phyloP scores from a whole-genome alignment of 1,140 invertebrate species.

The Penaeus indicus region DNA sequence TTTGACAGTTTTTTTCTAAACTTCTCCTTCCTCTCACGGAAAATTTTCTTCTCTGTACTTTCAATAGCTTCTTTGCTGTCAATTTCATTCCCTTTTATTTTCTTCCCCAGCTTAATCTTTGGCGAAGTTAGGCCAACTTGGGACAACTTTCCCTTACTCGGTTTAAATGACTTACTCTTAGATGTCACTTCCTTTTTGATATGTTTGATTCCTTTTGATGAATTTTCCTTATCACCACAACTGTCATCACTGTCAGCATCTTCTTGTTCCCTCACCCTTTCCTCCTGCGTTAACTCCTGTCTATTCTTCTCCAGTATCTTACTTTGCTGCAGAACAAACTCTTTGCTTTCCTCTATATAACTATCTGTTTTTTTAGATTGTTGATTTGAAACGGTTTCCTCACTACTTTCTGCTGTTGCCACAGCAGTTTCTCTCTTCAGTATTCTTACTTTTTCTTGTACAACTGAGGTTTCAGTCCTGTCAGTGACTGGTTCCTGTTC shows the following conservation, averaged over 20 bases:
- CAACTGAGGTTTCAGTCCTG: too few species aligned
- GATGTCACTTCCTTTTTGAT: not conserved
- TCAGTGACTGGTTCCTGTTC: not conserved
- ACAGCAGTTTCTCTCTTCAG: too few species aligned
- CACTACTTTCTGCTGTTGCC: too few species aligned
- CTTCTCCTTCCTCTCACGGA: constrained; percentile 70
- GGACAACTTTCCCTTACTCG: constrained; percentile 40
- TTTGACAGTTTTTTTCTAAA: constrained; percentile 75
- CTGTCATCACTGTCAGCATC: constrained; percentile 46
- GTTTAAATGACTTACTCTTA: constrained; percentile 11
- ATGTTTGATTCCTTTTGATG: not conserved
- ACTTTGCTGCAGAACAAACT: too few species aligned
- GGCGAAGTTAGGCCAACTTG: not conserved
- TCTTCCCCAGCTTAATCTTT: constrained; percentile 33
- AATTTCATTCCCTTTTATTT: constrained; percentile 17
- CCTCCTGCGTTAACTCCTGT: not conserved
- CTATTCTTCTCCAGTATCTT: not conserved
- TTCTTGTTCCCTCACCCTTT: not conserved
- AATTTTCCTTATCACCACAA: constrained; percentile 49
- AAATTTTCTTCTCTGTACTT: constrained; percentile 47
- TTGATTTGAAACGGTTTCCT: too few species aligned
- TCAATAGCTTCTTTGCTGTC: not conserved
- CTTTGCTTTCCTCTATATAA: too few species aligned
- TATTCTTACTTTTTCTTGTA: too few species aligned
- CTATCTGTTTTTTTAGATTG: too few species aligned